Percentiles rank a stretch among this genome's conserved stretches.
phyloP scores from a whole-genome alignment of 2,888 invertebrate species.

The Priocnemis perturbator region DNA sequence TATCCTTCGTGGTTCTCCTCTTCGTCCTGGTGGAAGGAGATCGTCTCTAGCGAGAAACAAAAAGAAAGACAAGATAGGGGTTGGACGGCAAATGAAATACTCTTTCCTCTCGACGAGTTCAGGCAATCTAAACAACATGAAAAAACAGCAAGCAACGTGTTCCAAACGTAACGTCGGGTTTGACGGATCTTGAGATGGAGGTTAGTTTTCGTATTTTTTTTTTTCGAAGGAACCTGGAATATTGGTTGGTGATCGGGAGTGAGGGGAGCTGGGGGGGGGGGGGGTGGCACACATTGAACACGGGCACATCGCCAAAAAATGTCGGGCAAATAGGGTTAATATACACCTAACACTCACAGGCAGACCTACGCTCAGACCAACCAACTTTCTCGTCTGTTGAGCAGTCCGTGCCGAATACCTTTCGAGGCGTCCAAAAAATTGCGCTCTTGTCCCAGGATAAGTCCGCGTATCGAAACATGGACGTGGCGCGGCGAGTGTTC shows the following conservation, averaged over 20 bases:
- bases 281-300: conserved; percentile 61
- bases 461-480: no score
- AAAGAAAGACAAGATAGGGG: not conserved
- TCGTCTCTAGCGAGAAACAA: conserved; percentile 25
- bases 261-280: conserved; percentile 16
- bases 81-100: no score
- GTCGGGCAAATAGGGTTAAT: conserved; percentile 64
- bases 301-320: conserved; percentile 64
- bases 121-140: conserved; percentile 58
- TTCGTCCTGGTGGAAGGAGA: conserved; percentile 31
- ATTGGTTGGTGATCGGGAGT: no score
- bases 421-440: not conserved
- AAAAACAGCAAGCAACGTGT: conserved; percentile 19
- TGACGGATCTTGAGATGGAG: conserved; percentile 7
- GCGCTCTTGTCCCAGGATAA: conserved; percentile 10
- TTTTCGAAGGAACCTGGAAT: no score
- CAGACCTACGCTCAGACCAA: conserved; percentile 70
- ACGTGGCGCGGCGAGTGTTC: no score
- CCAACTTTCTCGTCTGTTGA: conserved; percentile 59
- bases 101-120: conserved; percentile 38
- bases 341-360: conserved; percentile 72
- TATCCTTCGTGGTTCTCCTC: conserved; percentile 13
- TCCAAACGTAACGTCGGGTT: conserved; percentile 11
- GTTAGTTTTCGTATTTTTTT: not conserved
- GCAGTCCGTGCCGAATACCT: conserved; percentile 55